A percentile compares a stretch with the other conserved stretches of the same genome.
Conservation (phyloP, 2,888 invertebrate species). For the Silvanus unidentatus region DNA sequence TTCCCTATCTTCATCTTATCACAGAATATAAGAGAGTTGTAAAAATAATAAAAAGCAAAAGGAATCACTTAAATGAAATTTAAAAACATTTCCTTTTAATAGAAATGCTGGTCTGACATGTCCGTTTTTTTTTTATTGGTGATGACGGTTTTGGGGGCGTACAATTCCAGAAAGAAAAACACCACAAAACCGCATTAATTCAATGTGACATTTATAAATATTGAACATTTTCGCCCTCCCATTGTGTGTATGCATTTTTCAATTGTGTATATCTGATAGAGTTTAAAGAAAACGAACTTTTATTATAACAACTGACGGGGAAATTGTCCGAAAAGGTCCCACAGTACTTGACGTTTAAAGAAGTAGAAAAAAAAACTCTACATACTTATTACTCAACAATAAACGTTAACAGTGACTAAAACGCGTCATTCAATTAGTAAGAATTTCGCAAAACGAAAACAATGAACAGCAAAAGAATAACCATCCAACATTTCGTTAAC, state of each 20-base stretch:
- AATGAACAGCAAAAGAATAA: slow-evolving; percentile 26
- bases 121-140: slow-evolving; percentile 13
- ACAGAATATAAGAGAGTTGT: background rate
- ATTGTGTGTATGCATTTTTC: too few relatives aligned
- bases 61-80: too few relatives aligned
- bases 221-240: slow-evolving; percentile 27
- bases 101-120: slow-evolving; percentile 14
- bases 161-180: slow-evolving; percentile 27
- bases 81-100: too few relatives aligned
- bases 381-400: background rate
- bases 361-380: slow-evolving; percentile 1
- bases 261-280: too few relatives aligned
- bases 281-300: too few relatives aligned
- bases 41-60: background rate
- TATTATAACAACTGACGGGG: too few relatives aligned
- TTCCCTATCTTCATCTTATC: background rate
- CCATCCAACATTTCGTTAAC: slow-evolving; percentile 14
- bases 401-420: slow-evolving; percentile 4
- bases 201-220: slow-evolving; percentile 31
- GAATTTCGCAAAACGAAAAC: slow-evolving; percentile 13
- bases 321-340: too few relatives aligned
- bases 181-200: slow-evolving; percentile 24
- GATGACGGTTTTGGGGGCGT: slow-evolving; percentile 16
- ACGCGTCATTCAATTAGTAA: slow-evolving; percentile 1
- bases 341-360: background rate